These are phyloP conservation scores for Drosophila subsilvestris DNA, from an alignment of 2,888 invertebrate genomes.

Conservation along the genomic window DNA sequence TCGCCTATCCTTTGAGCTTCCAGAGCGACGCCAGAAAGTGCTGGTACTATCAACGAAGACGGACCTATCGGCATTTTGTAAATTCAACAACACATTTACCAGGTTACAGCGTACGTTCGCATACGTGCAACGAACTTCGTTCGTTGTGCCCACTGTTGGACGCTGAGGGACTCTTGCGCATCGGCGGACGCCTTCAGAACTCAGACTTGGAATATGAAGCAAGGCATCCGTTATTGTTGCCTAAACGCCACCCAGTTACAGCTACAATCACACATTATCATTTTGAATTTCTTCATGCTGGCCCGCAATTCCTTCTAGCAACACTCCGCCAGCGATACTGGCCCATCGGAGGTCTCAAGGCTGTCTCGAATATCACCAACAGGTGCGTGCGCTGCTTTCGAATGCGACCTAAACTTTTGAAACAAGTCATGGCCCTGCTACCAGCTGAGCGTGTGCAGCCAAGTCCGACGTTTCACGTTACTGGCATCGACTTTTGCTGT, in stretches of 20 bases:
- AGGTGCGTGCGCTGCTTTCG: too few relatives aligned
- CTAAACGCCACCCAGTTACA: constrained; percentile 18
- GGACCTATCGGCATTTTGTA: too few relatives aligned
- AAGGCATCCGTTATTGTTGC: constrained; percentile 27
- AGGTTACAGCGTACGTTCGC: too few relatives aligned
- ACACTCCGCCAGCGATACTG: constrained; percentile 15
- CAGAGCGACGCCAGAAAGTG: too few relatives aligned
- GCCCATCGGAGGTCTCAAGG: constrained; percentile 23
- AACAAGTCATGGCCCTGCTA: too few relatives aligned
- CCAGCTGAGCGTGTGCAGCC: too few relatives aligned
- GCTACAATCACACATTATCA: constrained; percentile 33
- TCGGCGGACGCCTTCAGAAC: constrained; percentile 8
- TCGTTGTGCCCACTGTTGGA: neutral
- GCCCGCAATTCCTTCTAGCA: constrained; percentile 7
- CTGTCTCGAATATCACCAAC: neutral
- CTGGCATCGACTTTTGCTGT: constrained; percentile 15
- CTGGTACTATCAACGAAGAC: too few relatives aligned
- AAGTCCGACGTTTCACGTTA: too few relatives aligned
- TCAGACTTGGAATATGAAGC: constrained; percentile 2
- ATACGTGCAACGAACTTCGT: too few relatives aligned
- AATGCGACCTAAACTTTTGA: too few relatives aligned
- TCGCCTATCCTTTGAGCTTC: too few relatives aligned
- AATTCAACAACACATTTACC: too few relatives aligned
- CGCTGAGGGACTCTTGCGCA: constrained; percentile 10
- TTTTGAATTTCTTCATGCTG: constrained; percentile 13